These are phyloP conservation scores for Lagocephalus sceleratus DNA, from an alignment of 2,797 vertebrate species.

Conservation along the genomic window DNA sequence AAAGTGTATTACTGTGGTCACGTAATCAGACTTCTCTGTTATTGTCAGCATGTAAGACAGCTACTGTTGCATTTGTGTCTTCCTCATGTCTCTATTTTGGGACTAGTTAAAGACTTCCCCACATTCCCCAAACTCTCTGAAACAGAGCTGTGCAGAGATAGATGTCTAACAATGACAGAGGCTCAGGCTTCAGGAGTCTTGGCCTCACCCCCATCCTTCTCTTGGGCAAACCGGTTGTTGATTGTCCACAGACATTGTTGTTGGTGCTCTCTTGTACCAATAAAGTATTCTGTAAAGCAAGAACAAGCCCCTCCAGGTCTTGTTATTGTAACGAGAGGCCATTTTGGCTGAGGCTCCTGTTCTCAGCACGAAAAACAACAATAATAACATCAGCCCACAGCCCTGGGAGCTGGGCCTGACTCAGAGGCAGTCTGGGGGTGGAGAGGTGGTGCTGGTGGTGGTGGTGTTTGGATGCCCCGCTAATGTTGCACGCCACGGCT, in stretches of 20 bases:
- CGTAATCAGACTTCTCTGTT: neutral
- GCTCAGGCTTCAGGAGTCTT: slow-evolving; percentile 22
- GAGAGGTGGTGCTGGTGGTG: neutral
- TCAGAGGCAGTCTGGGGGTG: slow-evolving; percentile 39
- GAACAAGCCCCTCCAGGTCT: slow-evolving; percentile 52
- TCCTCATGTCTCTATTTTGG: no score
- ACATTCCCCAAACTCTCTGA: slow-evolving; percentile 21
- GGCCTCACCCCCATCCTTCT: slow-evolving; percentile 54
- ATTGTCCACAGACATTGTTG: slow-evolving; percentile 65
- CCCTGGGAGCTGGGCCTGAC: slow-evolving; percentile 47
- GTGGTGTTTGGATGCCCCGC: slow-evolving; percentile 26
- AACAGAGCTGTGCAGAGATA: slow-evolving; percentile 25
- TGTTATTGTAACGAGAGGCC: slow-evolving; percentile 67
- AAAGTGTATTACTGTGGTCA: no score
- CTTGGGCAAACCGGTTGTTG: slow-evolving; percentile 63
- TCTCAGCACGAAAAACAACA: slow-evolving; percentile 73
- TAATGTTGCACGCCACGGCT: slow-evolving; percentile 35
- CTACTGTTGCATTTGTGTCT: no score
- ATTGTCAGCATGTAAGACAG: neutral
- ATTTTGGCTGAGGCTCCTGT: slow-evolving; percentile 60
- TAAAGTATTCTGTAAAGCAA: slow-evolving; percentile 42
- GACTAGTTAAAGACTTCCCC: slow-evolving; percentile 14
- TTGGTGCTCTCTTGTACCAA: slow-evolving; percentile 53
- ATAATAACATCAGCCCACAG: slow-evolving; percentile 69
- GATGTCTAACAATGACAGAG: slow-evolving; percentile 36